Evolutionary conservation across 2,888 invertebrate species (phyloP).

Genomic region (Platynereis dumerilii): DNA sequence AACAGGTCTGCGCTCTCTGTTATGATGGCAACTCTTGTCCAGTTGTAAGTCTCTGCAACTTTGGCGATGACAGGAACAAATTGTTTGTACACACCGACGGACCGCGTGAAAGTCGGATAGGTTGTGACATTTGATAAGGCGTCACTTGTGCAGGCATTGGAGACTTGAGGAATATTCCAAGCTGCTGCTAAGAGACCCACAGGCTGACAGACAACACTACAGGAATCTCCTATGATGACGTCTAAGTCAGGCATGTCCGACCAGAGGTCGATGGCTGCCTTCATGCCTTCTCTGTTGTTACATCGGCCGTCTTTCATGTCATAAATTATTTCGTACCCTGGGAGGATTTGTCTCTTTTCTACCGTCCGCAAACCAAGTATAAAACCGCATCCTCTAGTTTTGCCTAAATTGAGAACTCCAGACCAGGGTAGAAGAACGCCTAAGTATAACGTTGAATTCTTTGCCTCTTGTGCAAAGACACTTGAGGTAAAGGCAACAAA

Average conservation of each 20-base stretch:
- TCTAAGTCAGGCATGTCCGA: neutral
- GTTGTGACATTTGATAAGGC: neutral
- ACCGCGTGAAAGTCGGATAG: constrained; percentile 2
- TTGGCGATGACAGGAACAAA: neutral
- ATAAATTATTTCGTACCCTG: neutral
- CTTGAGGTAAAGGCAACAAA: too few species aligned
- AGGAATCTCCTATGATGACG: constrained; percentile 4
- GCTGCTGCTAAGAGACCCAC: constrained; percentile 5
- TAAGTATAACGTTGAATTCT: too few species aligned
- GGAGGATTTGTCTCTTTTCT: neutral
- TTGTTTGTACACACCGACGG: neutral
- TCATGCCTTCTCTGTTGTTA: neutral
- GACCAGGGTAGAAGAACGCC: too few species aligned
- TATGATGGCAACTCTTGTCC: constrained; percentile 3
- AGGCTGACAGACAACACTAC: constrained; percentile 1
- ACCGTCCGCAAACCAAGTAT: too few species aligned
- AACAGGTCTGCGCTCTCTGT: neutral
- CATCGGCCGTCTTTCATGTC: neutral
- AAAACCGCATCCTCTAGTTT: too few species aligned
- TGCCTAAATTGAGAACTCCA: too few species aligned
- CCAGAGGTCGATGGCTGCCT: neutral
- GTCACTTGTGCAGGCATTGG: neutral
- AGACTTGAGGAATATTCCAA: neutral
- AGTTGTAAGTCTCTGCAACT: constrained; percentile 1
- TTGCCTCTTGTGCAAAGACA: too few species aligned